Evolutionary conservation across 2,113 vertebrate species (phyloP).

Genomic region (Aspidoscelis tigris): DNA sequence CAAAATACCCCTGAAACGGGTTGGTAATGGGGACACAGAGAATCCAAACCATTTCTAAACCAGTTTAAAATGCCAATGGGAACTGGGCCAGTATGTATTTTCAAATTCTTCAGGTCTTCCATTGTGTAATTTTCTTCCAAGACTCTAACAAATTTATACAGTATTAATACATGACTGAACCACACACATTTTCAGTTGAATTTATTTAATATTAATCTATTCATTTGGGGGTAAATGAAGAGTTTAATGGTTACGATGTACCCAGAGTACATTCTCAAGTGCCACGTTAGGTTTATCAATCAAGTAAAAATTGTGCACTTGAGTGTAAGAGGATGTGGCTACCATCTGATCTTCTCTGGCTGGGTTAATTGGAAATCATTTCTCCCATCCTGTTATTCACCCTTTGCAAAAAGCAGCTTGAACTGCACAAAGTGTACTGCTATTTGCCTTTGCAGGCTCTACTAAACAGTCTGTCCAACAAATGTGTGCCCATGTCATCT

Average conservation of each 20-base stretch:
- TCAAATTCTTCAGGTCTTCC: constrained; percentile 56
- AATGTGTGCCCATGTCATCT: not conserved
- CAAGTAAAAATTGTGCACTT: constrained; percentile 72
- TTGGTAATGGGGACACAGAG: no score
- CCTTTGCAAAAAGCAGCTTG: constrained; percentile 65
- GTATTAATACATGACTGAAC: constrained; percentile 56
- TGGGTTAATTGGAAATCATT: constrained; percentile 65
- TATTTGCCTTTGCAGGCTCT: constrained; percentile 43
- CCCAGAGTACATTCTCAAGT: constrained; percentile 68
- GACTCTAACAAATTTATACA: constrained; percentile 55
- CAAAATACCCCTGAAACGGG: no score
- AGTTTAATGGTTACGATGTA: constrained; percentile 63
- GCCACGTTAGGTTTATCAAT: constrained; percentile 71
- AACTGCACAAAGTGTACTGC: constrained; percentile 53
- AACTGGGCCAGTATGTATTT: not conserved
- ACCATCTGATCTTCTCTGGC: constrained; percentile 59
- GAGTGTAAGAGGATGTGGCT: constrained; percentile 59
- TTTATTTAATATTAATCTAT: constrained; percentile 68
- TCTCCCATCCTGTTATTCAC: constrained; percentile 65
- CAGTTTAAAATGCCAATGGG: no score
- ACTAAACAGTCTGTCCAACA: constrained; percentile 25
- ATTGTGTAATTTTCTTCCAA: constrained; percentile 60
- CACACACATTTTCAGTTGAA: constrained; percentile 48
- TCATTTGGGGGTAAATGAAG: constrained; percentile 70
- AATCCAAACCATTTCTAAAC: no score